Base-by-base conservation (phyloP, 2,888 invertebrate genomes). In the Physocephala rufipes region DNA sequence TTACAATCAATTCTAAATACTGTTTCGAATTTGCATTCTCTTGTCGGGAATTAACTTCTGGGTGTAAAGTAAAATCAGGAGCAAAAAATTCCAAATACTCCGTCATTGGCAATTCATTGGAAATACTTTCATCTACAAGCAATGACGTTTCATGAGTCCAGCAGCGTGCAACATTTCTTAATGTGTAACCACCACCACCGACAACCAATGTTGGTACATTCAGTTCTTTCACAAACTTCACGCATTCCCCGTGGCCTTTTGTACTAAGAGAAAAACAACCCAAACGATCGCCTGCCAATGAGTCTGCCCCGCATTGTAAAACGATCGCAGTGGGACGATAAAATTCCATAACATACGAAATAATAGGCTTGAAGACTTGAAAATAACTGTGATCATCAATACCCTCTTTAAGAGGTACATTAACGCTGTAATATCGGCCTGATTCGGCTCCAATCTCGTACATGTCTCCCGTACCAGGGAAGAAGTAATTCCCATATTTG, bases 61-160 rank as follows among this genome's bases (percentile, higher is more conserved):
- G 97, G 87, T 99, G 97, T 16, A 99, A 87, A 1, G 94, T 94
- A 82, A 98, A 99, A 84, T 99, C 99, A 0, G 99, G 99, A 0
- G 95, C 96, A 85, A 99, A 99, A 85, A 96, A 99, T 84, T 98
- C 97, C 71, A 97, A 89, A 83, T 98, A 99, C 83, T 99, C 97
- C 0, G 95, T 96, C 84, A 95, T 94, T 0, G 99, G 99, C 51
- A 99, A 88, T 82, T 99, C 98, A 84, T 97, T 96, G 64, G 93
- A 94, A 71, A 99, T 96, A 73, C 91, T 92, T 81, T 97, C 96
- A 81, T 97, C 97, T 0, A 98, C 91, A 1, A 99, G 87, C 0
- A 99, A 87, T 0, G 98, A 95, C 0, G 99, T 99, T 87, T 99
- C 99, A 80, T 97, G 97, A 0, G 99, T 97, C 99, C 99, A 99